A percentile compares a stretch with the other conserved stretches of the same genome.
These are phyloP conservation scores for Hypomecis atomaria DNA, from an alignment of 2,888 invertebrate genomes.

Conservation along the genomic window DNA sequence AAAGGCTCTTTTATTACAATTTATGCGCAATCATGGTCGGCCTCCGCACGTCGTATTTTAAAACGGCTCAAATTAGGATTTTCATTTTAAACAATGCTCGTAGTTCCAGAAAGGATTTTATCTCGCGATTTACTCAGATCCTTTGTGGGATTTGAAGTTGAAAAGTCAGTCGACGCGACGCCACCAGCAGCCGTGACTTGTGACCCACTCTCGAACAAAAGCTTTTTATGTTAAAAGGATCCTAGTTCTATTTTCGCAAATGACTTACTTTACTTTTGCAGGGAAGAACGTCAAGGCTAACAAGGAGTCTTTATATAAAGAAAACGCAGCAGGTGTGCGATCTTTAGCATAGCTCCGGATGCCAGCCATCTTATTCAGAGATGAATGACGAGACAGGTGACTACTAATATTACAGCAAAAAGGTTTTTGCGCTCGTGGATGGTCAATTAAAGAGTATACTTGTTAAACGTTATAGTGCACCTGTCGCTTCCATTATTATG, in stretches of 20 bases:
- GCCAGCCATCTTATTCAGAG: slow-evolving; percentile 30
- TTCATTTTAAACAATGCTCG: slow-evolving; percentile 32
- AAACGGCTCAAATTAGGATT: slow-evolving; percentile 29
- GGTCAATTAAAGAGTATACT: slow-evolving; percentile 15
- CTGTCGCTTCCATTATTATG: slow-evolving; percentile 30
- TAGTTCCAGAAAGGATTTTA: slow-evolving; percentile 25
- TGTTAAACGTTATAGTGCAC: slow-evolving; percentile 29
- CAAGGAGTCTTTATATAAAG: slow-evolving; percentile 26
- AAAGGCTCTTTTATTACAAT: slow-evolving; percentile 46
- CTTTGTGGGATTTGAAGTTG: slow-evolving; percentile 39
- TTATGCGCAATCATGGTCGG: slow-evolving; percentile 55
- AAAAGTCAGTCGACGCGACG: slow-evolving; percentile 39
- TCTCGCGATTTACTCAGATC: slow-evolving; percentile 27
- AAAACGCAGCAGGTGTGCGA: slow-evolving; percentile 30
- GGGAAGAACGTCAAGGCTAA: slow-evolving; percentile 24
- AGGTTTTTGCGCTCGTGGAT: slow-evolving; percentile 12
- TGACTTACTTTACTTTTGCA: too few relatives aligned
- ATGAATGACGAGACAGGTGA: slow-evolving; percentile 22
- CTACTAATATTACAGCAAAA: slow-evolving; percentile 16
- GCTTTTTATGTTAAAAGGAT: slow-evolving; percentile 38
- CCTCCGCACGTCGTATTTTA: slow-evolving; percentile 36
- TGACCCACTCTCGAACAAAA: slow-evolving; percentile 41
- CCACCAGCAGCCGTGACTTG: slow-evolving; percentile 22
- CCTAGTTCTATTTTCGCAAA: slow-evolving; percentile 23
- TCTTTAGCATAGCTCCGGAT: slow-evolving; percentile 34